Evolutionary conservation across 2,888 invertebrate species (phyloP), one percentile per base, ranked within the genome.

Genomic region (Caenorhabditis becei): DNA sequence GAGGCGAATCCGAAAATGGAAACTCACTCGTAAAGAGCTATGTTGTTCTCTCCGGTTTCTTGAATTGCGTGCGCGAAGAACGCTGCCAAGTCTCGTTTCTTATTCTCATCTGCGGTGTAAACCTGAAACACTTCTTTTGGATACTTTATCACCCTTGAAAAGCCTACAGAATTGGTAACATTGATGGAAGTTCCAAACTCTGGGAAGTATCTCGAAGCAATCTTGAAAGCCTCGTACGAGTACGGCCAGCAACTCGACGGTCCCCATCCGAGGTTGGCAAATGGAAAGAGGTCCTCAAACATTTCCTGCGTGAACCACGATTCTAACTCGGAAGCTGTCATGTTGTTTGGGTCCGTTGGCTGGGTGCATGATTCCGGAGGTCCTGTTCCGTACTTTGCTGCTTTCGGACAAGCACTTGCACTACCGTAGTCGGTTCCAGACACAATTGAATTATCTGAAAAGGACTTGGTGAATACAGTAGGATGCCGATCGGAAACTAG

Each of bases 11-110:
- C 10, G 18, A 53, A n/a, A 24, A 5, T 2, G 4, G 1, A 44
- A 23, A 69, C 77, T 62, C 16, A 87, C 87, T 80, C 72, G 44
- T 88, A 89, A 8, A 87, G 79, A 7, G 77, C 85, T 32, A 87
- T 86, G 53, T 89, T 86, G 74, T 88, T 89, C 70, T 89, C 88
- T 51, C 89, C 89, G 18, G 89, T 89, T 62, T 89, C 89, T 61
- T 89, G 89, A 10, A 89, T 82, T 1, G 87, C 88, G 53, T 89
- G 89, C 0, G 88, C 88, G 56, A 89, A 89, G 78, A 89, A 89
- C 2, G 89, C 86, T 3, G 89, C 86, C 67, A 89, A 63, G 58
- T 89, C 89, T 23, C 89, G 69, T 20, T 83, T 78, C 35, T 80
- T 63, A 69, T 88, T 88, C 75, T 89, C 83, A 16, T 80, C 80